These are phyloP conservation scores for Euproctis similis DNA, from an alignment of 2,888 invertebrate species.

Conservation along the genomic window DNA sequence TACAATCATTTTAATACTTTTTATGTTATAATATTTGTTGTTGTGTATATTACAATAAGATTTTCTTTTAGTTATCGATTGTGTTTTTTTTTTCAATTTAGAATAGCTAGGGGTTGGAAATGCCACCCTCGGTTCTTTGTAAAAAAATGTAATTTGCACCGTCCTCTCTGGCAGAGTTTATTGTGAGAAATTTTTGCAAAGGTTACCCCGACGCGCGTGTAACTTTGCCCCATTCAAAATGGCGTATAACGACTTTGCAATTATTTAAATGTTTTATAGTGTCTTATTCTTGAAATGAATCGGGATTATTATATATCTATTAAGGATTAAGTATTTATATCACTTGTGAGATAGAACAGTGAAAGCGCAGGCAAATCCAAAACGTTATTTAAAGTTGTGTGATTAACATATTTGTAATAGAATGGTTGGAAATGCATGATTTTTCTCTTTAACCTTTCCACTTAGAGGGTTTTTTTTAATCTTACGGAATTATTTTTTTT, in stretches of 20 bases:
- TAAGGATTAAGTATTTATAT: no score
- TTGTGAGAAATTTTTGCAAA: slow-evolving; percentile 5
- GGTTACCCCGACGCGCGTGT: slow-evolving; percentile 1
- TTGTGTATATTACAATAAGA: no score
- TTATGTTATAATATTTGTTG: not conserved
- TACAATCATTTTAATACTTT: slow-evolving; percentile 2
- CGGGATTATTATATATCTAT: no score
- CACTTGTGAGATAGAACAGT: no score
- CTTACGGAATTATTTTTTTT: no score
- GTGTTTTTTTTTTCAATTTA: slow-evolving; percentile 26
- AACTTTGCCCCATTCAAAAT: slow-evolving; percentile 4
- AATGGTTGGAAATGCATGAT: no score
- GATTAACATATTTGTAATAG: no score
- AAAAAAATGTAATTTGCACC: slow-evolving; percentile 13
- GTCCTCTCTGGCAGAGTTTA: slow-evolving; percentile 5
- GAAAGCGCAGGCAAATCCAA: no score
- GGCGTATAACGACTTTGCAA: not conserved
- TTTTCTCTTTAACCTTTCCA: no score
- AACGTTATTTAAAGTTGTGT: no score
- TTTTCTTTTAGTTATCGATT: slow-evolving; percentile 19
- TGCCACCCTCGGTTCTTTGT: slow-evolving; percentile 12
- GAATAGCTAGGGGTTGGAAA: slow-evolving; percentile 6
- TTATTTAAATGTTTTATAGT: not conserved
- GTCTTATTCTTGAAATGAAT: not conserved
- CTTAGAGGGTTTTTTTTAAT: no score